phyloP scores from a whole-genome alignment of 2,797 vertebrate species.

The Nothura maculosa region DNA sequence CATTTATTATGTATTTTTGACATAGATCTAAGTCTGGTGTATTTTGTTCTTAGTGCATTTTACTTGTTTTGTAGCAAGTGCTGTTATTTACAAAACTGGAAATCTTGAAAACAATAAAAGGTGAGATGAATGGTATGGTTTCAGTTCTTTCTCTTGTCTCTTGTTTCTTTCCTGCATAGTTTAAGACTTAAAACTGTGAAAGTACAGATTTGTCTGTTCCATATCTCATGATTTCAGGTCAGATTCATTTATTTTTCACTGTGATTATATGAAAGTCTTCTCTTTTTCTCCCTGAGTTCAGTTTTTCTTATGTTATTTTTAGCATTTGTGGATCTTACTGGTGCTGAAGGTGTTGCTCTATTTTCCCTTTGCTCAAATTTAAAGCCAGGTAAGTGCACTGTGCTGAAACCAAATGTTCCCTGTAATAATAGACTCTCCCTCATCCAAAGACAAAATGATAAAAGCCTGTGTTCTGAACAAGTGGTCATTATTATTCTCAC shows the following conservation, averaged over 20 bases:
- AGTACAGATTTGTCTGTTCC: not conserved
- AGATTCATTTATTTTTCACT: not conserved
- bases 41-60: not conserved
- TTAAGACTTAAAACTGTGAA: not conserved
- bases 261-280: not conserved
- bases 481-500: not conserved
- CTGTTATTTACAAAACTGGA: not conserved
- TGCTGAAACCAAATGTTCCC: not conserved
- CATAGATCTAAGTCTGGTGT: not conserved
- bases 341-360: not conserved
- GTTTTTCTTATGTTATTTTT: not conserved
- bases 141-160: not conserved
- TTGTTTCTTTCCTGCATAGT: not conserved
- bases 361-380: not conserved
- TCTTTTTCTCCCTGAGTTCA: constrained; percentile 6
- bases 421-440: not conserved
- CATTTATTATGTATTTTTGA: not conserved
- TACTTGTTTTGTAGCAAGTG: not conserved
- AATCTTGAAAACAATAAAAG: not conserved
- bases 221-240: not conserved
- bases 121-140: not conserved
- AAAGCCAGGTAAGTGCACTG: not conserved
- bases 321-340: not conserved
- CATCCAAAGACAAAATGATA: not conserved
- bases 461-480: not conserved